phyloP scores from a whole-genome alignment of 2,888 invertebrate genomes.

The Graphium colonna region DNA sequence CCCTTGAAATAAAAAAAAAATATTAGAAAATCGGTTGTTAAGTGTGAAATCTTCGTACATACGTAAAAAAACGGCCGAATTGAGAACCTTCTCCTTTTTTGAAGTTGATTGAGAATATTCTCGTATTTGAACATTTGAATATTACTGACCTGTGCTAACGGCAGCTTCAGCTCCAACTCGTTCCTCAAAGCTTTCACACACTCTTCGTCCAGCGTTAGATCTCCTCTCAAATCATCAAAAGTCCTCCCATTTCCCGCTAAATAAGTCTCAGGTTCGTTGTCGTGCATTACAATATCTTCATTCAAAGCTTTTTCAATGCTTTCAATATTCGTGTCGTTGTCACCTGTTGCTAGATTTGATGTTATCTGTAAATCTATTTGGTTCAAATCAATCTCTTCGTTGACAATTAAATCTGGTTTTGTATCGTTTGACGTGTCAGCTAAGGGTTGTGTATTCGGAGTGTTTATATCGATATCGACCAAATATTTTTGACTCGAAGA shows the following conservation, averaged over 20 bases:
- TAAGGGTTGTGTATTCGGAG: slow-evolving; percentile 32
- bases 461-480: slow-evolving; percentile 57
- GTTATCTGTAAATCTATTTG: slow-evolving; percentile 72
- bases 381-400: slow-evolving; percentile 56
- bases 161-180: slow-evolving; percentile 85
- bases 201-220: slow-evolving; percentile 83
- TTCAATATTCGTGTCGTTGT: slow-evolving; percentile 76
- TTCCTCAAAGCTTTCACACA: slow-evolving; percentile 85
- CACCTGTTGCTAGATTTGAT: slow-evolving; percentile 71
- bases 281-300: no score
- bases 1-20: no score
- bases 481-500: slow-evolving; percentile 61
- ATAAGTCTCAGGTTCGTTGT: slow-evolving; percentile 51
- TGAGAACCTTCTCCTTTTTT: no score
- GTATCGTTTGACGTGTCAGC: no score
- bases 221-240: slow-evolving; percentile 75
- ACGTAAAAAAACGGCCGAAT: no score
- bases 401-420: no score
- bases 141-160: slow-evolving; percentile 82
- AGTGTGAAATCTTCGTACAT: no score
- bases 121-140: no score
- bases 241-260: slow-evolving; percentile 75
- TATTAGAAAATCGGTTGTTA: no score
- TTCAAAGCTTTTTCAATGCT: no score
- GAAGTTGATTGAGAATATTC: no score